A percentile compares a stretch with the other conserved stretches of the same genome.
Evolutionary conservation across 2,888 invertebrate genomes (phyloP).

Genomic region (Lacanobia oleracea): DNA sequence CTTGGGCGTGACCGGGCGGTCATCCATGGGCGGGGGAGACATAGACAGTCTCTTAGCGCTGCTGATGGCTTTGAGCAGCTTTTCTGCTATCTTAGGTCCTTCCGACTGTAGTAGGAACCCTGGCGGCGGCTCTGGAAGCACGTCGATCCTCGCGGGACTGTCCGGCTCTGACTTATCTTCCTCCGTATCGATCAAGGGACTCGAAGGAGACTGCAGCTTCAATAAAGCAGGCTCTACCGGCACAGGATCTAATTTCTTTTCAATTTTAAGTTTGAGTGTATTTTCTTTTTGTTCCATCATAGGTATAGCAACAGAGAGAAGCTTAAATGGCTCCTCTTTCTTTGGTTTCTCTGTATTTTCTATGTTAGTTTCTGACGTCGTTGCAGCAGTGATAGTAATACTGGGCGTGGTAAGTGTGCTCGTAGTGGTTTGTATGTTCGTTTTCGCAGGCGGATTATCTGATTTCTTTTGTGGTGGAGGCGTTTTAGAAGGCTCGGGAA

Average conservation of each 20-base stretch:
- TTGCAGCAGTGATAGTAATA: conserved; percentile 37
- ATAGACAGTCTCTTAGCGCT: conserved; percentile 89
- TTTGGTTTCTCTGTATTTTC: conserved; percentile 47
- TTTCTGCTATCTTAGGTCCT: conserved; percentile 91
- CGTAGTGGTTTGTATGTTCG: conserved; percentile 45
- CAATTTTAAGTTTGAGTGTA: conserved; percentile 64
- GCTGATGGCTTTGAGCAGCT: conserved; percentile 91
- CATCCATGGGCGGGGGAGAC: conserved; percentile 85
- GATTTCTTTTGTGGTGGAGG: conserved; percentile 72
- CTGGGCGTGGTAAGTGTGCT: conserved; percentile 35
- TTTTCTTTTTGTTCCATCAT: conserved; percentile 60
- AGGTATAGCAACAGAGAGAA: conserved; percentile 44
- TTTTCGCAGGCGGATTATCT: conserved; percentile 56
- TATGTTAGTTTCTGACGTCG: conserved; percentile 33
- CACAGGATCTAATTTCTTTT: conserved; percentile 68
- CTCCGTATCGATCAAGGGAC: conserved; percentile 86
- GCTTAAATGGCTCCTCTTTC: conserved; percentile 60
- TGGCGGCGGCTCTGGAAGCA: conserved; percentile 87
- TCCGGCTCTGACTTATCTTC: conserved; percentile 89
- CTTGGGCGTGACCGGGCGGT: conserved; percentile 79
- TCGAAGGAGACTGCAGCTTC: conserved; percentile 81
- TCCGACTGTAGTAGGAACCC: conserved; percentile 87
- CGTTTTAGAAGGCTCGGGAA: conserved; percentile 79
- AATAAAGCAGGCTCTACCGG: conserved; percentile 68
- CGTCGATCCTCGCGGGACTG: conserved; percentile 87